phyloP scores from a whole-genome alignment of 2,797 vertebrate genomes.

The Syngnathus acus region DNA sequence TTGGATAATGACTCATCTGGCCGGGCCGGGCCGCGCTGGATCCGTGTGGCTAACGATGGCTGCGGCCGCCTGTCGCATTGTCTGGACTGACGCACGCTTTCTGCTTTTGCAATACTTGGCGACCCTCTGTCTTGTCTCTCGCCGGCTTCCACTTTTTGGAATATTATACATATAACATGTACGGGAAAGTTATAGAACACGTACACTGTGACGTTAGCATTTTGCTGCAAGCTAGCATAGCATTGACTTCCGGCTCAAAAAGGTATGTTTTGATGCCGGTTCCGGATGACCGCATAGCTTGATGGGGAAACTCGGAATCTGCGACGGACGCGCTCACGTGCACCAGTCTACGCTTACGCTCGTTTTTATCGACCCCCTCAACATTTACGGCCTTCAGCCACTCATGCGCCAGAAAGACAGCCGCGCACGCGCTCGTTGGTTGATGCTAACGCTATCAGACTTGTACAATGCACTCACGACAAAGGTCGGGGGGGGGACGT shows the following conservation, averaged over 20 bases:
- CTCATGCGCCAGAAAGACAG: slow-evolving; percentile 26
- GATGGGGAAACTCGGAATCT: not conserved
- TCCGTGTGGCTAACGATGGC: slow-evolving; percentile 59
- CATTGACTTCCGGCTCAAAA: not conserved
- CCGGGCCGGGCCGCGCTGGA: slow-evolving; percentile 46
- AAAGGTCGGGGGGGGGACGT: slow-evolving; percentile 16
- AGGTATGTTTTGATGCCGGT: not conserved
- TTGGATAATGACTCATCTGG: slow-evolving; percentile 63
- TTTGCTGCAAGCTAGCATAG: not conserved
- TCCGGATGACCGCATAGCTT: not conserved
- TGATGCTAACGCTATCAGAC: slow-evolving; percentile 62
- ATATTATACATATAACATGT: not conserved
- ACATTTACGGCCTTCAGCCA: slow-evolving; percentile 43
- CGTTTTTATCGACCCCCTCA: slow-evolving; percentile 33
- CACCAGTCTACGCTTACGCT: slow-evolving; percentile 23
- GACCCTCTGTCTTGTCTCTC: not conserved
- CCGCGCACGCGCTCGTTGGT: slow-evolving; percentile 17
- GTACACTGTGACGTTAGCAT: not conserved
- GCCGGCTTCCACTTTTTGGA: not conserved
- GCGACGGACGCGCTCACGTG: slow-evolving; percentile 1
- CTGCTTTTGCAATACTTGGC: not conserved
- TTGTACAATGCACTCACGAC: slow-evolving; percentile 53
- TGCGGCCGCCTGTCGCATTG: slow-evolving; percentile 22
- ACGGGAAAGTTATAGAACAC: not conserved
- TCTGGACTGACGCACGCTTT: slow-evolving; percentile 33